phyloP scores from a whole-genome alignment of 2,113 vertebrate species.

The Scomber colias region DNA sequence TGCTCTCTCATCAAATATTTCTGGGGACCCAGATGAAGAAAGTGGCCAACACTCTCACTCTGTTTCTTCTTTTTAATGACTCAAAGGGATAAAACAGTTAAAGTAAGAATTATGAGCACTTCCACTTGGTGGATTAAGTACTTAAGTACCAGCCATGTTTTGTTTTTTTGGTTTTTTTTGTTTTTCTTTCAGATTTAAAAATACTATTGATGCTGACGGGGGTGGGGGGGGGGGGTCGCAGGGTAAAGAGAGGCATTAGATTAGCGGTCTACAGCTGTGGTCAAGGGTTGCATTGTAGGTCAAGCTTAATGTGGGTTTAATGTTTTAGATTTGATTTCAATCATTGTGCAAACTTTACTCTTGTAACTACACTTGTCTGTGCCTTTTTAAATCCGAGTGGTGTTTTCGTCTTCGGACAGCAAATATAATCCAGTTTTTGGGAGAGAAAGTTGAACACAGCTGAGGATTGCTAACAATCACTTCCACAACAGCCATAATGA shows the following conservation, averaged over 20 bases:
- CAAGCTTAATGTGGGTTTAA: conserved; percentile 37
- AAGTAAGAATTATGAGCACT: conserved; percentile 44
- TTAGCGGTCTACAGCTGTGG: conserved; percentile 21
- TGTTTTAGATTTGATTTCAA: conserved; percentile 31
- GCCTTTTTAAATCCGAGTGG: conserved; percentile 61
- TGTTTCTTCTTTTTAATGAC: conserved; percentile 33
- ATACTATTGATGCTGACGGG: conserved; percentile 32
- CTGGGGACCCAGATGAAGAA: conserved; percentile 64
- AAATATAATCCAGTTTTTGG: conserved; percentile 5
- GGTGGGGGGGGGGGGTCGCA: background rate
- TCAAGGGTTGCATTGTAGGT: conserved; percentile 22
- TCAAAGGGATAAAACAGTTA: conserved; percentile 64
- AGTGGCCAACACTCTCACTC: conserved; percentile 41
- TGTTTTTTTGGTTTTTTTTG: conserved; percentile 3
- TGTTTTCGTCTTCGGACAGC: background rate
- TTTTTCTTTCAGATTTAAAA: conserved; percentile 9
- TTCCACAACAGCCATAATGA: conserved; percentile 13
- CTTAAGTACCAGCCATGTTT: conserved; percentile 51
- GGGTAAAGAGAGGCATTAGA: conserved; percentile 43
- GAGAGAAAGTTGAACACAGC: conserved; percentile 24
- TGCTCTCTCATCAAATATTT: conserved; percentile 44
- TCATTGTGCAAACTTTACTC: conserved; percentile 43
- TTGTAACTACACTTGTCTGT: conserved; percentile 51
- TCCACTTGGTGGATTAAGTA: conserved; percentile 51
- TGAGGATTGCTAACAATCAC: background rate